phyloP scores from a whole-genome alignment of 2,888 invertebrate genomes.

The Achlya flavicornis region DNA sequence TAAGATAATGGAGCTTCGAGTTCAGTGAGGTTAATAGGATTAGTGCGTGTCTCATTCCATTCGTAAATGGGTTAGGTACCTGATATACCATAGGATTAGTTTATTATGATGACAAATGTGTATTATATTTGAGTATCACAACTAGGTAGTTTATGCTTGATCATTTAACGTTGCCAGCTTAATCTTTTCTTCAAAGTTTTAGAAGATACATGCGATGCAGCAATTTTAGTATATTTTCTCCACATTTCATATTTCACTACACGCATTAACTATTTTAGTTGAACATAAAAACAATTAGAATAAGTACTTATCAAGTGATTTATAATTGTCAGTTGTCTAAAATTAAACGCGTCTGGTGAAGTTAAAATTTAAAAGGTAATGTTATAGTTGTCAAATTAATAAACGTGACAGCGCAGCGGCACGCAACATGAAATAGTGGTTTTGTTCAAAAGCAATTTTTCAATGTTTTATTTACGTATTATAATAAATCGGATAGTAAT shows the following conservation, averaged over 20 bases:
- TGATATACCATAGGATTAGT: constrained; percentile 21
- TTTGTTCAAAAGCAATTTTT: not conserved
- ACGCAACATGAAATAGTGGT: not conserved
- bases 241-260: not conserved
- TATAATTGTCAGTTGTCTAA: not conserved
- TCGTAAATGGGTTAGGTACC: constrained; percentile 37
- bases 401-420: constrained; percentile 1
- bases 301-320: not conserved
- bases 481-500: not conserved
- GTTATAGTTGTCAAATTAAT: not conserved
- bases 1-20: constrained; percentile 53
- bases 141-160: not conserved
- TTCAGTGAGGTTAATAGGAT: constrained; percentile 64
- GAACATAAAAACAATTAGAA: not conserved
- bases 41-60: constrained; percentile 58
- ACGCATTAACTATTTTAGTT: not conserved
- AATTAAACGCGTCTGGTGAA: not conserved
- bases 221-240: no score
- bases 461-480: not conserved
- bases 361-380: not conserved
- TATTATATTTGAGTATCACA: not conserved
- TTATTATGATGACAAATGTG: not conserved
- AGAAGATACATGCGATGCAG: no score
- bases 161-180: no score
- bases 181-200: no score